Evolutionary conservation across 2,888 invertebrate species (phyloP).

Genomic region (Pecten maximus): DNA sequence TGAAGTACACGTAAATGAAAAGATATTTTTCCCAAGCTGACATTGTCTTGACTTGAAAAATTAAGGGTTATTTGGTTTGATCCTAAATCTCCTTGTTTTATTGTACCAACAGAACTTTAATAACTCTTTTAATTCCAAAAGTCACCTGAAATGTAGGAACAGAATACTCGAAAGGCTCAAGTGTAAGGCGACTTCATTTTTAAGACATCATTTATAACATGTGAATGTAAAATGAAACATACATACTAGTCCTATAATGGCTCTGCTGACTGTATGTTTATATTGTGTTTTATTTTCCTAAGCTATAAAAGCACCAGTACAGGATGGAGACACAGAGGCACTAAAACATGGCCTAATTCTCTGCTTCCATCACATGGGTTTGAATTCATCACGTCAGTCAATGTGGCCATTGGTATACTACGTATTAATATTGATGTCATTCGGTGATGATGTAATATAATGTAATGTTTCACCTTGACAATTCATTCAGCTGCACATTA

Average conservation of each 20-base stretch:
- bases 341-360: conserved; percentile 5
- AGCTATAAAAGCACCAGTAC: background rate
- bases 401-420: background rate
- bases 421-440: background rate
- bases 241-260: background rate
- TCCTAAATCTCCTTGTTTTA: background rate
- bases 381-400: background rate
- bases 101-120: background rate
- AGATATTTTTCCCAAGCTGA: background rate
- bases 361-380: background rate
- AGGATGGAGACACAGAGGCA: background rate
- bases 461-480: background rate
- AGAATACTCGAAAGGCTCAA: background rate
- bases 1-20: background rate
- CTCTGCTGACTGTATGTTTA: background rate
- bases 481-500: background rate
- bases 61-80: background rate
- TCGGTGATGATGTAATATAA: background rate
- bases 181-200: background rate
- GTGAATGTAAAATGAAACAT: conserved; percentile 14
- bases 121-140: background rate
- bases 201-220: background rate
- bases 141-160: background rate
- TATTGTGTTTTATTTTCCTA: background rate
- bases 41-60: background rate